A percentile compares a stretch with the other conserved stretches of the same genome.
These are phyloP conservation scores for Heliconius congener DNA, from an alignment of 1,140 invertebrate species.

Conservation along the genomic window DNA sequence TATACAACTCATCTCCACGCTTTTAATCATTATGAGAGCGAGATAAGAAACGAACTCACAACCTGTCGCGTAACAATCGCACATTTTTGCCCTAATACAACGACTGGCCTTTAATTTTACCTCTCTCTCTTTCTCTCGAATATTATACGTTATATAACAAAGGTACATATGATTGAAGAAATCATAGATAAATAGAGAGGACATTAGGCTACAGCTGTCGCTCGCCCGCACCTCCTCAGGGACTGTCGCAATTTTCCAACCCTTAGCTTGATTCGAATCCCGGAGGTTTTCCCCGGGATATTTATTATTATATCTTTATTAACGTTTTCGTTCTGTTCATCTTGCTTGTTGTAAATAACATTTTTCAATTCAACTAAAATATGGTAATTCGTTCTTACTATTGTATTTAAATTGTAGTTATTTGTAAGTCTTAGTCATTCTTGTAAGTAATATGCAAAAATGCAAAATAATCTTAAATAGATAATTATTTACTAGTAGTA, in stretches of 20 bases:
- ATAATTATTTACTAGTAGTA: neutral
- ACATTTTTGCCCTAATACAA: too few relatives aligned
- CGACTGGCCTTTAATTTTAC: too few relatives aligned
- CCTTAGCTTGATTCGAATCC: constrained; percentile 76
- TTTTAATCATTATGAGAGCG: too few relatives aligned
- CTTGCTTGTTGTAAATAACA: constrained; percentile 66
- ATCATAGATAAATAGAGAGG: constrained; percentile 71
- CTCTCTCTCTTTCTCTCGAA: too few relatives aligned
- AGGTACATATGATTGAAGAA: constrained; percentile 56
- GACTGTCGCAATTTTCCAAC: constrained; percentile 76
- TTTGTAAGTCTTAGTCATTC: neutral
- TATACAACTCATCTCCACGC: too few relatives aligned
- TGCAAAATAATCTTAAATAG: neutral
- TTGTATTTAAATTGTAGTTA: neutral
- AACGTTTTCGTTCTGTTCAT: constrained; percentile 64
- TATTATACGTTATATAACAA: neutral
- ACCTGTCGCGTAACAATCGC: too few relatives aligned
- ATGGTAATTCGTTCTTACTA: neutral
- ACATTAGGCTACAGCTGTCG: constrained; percentile 77
- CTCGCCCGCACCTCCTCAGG: constrained; percentile 62
- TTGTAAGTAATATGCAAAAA: neutral
- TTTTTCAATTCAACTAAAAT: constrained; percentile 38
- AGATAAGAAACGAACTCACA: too few relatives aligned
- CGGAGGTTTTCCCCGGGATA: constrained; percentile 70
- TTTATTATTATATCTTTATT: constrained; percentile 81